Evolutionary conservation across 1,140 invertebrate species (phyloP).

Genomic region (Drosophila grimshawi): DNA sequence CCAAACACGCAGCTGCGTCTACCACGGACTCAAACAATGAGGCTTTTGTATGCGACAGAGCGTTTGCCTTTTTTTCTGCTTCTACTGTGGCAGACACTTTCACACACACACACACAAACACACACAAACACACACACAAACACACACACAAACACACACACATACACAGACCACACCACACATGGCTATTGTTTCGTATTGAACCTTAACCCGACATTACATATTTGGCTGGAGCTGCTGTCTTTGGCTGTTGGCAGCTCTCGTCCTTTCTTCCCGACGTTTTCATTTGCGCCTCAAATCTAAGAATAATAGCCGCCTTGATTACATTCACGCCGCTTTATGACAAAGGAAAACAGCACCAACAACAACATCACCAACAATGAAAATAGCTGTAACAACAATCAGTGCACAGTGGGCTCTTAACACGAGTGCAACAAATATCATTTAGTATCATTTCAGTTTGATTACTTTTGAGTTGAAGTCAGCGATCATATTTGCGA

Average conservation of each 20-base stretch:
- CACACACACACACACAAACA: slow-evolving; percentile 34
- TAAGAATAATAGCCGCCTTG: slow-evolving; percentile 81
- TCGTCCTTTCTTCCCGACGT: slow-evolving; percentile 28
- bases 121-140: slow-evolving; percentile 35
- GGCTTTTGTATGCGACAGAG: slow-evolving; percentile 70
- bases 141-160: neutral
- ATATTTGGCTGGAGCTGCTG: slow-evolving; percentile 4
- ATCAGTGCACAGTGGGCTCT: slow-evolving; percentile 29
- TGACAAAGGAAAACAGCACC: slow-evolving; percentile 57
- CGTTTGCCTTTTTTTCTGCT: slow-evolving; percentile 63
- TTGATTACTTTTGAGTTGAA: too few species aligned
- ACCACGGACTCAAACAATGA: slow-evolving; percentile 62
- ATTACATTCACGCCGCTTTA: slow-evolving; percentile 81
- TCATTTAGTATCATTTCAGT: too few species aligned
- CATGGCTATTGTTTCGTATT: slow-evolving; percentile 69
- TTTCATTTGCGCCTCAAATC: slow-evolving; percentile 81
- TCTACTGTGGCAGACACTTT: slow-evolving; percentile 15
- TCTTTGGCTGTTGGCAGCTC: slow-evolving; percentile 19
- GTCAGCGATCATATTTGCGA: too few species aligned
- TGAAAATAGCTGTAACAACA: slow-evolving; percentile 24
- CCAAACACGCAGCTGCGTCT: slow-evolving; percentile 27
- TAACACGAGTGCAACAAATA: too few species aligned
- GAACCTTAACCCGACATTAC: slow-evolving; percentile 27
- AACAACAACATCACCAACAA: slow-evolving; percentile 21
- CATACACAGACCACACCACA: neutral